Conservation (phyloP, 2,888 invertebrate genomes). For the Cerastis leucographa region DNA sequence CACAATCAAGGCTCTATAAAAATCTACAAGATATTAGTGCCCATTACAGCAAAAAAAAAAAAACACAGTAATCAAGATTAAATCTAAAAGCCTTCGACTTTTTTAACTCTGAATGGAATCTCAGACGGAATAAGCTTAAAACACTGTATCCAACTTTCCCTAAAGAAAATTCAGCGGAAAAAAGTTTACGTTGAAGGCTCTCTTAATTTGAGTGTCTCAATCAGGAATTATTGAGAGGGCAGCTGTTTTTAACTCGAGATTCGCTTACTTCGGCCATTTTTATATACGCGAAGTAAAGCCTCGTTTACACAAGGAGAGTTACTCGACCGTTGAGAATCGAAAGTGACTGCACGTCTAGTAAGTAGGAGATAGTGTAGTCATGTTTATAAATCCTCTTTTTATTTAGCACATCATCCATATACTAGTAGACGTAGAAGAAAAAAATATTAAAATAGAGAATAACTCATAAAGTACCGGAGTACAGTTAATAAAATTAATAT, state of each 20-base stretch:
- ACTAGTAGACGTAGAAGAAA: too few species aligned
- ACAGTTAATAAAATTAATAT: too few species aligned
- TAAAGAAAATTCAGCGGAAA: constrained; percentile 53
- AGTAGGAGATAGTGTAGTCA: background rate
- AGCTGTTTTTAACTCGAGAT: constrained; percentile 47
- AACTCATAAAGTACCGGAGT: too few species aligned
- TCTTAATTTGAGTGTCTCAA: constrained; percentile 64
- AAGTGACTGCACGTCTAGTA: background rate
- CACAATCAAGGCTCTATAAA: background rate
- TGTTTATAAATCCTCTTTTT: too few species aligned
- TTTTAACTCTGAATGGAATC: constrained; percentile 59
- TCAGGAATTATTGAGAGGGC: constrained; percentile 62
- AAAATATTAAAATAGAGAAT: too few species aligned
- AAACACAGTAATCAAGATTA: constrained; percentile 54
- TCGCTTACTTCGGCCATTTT: constrained; percentile 38
- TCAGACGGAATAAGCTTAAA: constrained; percentile 47
- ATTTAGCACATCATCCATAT: too few species aligned
- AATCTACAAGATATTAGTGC: background rate
- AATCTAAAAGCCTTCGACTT: constrained; percentile 43
- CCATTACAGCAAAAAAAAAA: constrained; percentile 8
- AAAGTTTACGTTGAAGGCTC: constrained; percentile 52
- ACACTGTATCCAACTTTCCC: constrained; percentile 57
- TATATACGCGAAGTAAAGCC: background rate
- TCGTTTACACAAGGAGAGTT: constrained; percentile 9
- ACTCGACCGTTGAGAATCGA: background rate